Conservation (phyloP, 1,140 invertebrate genomes). For the Medauroidea extradentata region DNA sequence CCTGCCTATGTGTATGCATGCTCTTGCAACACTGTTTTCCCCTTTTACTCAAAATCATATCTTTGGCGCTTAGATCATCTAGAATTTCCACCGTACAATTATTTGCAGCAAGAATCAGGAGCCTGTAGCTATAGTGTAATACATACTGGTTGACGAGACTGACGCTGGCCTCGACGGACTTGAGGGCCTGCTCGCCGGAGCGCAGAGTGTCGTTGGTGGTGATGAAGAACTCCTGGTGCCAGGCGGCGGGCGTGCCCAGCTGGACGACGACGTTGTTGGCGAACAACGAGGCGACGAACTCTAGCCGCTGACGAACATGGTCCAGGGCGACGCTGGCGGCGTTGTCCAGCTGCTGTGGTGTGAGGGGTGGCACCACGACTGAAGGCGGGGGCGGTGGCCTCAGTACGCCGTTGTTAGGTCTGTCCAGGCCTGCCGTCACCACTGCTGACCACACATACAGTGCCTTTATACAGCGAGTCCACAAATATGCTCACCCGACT, state of each 20-base stretch:
- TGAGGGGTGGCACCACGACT: constrained; percentile 35
- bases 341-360: constrained; percentile 30
- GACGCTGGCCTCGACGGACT: constrained; percentile 40
- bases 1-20: no score
- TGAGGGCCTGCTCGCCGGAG: constrained; percentile 40
- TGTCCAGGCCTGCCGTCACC: constrained; percentile 9
- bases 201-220: constrained; percentile 41
- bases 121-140: neutral
- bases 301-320: constrained; percentile 26
- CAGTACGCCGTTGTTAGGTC: constrained; percentile 34
- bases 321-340: constrained; percentile 30
- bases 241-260: constrained; percentile 35
- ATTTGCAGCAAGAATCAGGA: no score
- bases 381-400: constrained; percentile 35
- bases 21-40: no score
- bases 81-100: no score
- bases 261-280: constrained; percentile 36
- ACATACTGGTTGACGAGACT: constrained; percentile 44
- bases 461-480: no score
- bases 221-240: constrained; percentile 46
- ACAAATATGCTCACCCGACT: no score
- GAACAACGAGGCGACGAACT: constrained; percentile 30
- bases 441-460: neutral
- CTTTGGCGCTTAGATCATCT: no score
- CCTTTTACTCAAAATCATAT: no score